Evolutionary conservation across 2,888 invertebrate genomes (phyloP), one percentile per base, ranked within the genome.

Genomic region (Anoncus sp.): DNA sequence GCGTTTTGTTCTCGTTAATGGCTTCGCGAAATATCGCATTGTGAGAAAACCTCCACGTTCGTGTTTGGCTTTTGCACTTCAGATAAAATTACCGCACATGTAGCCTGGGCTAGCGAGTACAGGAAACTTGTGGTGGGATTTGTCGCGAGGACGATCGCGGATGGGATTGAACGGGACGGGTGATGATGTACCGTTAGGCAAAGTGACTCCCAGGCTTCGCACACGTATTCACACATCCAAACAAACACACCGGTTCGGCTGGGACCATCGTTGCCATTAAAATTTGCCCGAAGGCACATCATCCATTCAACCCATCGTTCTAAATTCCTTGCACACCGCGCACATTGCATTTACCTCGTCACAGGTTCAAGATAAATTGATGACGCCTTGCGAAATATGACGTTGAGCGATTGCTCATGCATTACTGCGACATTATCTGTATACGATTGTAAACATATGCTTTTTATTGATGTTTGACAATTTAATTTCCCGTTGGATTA

Each of bases 111-210:
- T 38, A 43, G 24, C 18, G 27, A n/a, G n/a, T n/a, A 16, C 18
- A 53, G n/a, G 49, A 43, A 59, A 43, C 53, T 22, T 6, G 35
- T 51, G 38, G 22, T 49, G 14, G 14, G 31, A 49, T 57, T 75
- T 35, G 49, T 70, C 59, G 69, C 38, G 18, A 20, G 27, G 20
- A 20, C 18, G 51, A 53, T 65, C 38, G 38, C 63, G 53, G 71
- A 75, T 75, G 55, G 27, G 71, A 71, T 66, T 71, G 70, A 62
- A 66, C 69, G 55, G 49, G 65, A 55, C 38, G 38, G 65, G 9
- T 55, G 63, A 49, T 49, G 72, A 60, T 62, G 55, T 49, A 78
- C 78, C 78, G 78, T 78, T 78, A 78, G 70, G 40, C 43, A 66
- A 71, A 71, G 60, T 47, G 45, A 40, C 71, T 55, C 49, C 22